These are phyloP conservation scores for Bombus ignitus DNA, from an alignment of 1,140 invertebrate species.

Conservation along the genomic window DNA sequence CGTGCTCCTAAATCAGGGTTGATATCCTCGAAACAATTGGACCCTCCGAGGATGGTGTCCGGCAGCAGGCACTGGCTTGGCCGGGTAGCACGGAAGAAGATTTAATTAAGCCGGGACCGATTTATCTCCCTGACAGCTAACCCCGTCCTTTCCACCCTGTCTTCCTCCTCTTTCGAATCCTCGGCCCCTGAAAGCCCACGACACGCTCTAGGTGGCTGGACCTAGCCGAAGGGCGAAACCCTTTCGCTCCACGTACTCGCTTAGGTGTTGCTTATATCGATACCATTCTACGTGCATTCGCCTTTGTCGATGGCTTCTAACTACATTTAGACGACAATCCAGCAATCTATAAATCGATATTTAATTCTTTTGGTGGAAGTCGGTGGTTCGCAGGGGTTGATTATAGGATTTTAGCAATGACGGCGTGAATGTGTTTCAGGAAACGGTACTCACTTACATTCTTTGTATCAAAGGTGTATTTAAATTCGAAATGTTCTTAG, in stretches of 20 bases:
- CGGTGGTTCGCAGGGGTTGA: no score
- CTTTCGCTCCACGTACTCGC: slow-evolving; percentile 41
- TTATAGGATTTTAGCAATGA: not conserved
- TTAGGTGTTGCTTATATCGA: slow-evolving; percentile 5
- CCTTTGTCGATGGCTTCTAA: not conserved
- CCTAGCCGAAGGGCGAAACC: slow-evolving; percentile 56
- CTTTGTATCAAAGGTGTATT: no score
- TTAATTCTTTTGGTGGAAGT: not conserved
- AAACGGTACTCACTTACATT: no score
- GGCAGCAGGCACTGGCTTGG: slow-evolving; percentile 65
- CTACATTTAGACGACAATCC: not conserved
- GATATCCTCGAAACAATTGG: slow-evolving; percentile 82
- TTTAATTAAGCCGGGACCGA: slow-evolving; percentile 83
- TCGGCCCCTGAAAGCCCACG: slow-evolving; percentile 72
- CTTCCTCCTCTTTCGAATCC: slow-evolving; percentile 72
- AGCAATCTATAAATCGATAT: not conserved
- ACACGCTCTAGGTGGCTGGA: slow-evolving; percentile 74
- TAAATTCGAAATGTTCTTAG: no score
- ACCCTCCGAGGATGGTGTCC: slow-evolving; percentile 75
- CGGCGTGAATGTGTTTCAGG: no score
- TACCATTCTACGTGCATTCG: not conserved
- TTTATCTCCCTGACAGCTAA: slow-evolving; percentile 83
- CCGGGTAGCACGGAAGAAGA: slow-evolving; percentile 81
- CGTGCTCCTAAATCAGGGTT: slow-evolving; percentile 80
- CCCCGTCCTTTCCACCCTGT: slow-evolving; percentile 74